Base-by-base conservation (phyloP, 2,113 vertebrate genomes). In the Hiodon alosoides region DNA sequence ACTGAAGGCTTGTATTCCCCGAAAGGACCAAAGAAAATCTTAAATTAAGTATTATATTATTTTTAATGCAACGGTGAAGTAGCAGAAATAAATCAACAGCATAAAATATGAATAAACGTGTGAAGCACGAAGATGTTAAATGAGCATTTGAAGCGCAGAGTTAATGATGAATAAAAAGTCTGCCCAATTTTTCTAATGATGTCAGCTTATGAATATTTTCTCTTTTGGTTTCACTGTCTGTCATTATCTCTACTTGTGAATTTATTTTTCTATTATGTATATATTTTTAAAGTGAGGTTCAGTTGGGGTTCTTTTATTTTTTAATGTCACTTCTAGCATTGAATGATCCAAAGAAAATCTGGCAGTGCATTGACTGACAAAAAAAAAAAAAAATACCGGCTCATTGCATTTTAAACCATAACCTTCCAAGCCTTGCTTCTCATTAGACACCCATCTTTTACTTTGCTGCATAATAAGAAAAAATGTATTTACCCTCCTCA, bases 351-450 rank as follows among this genome's bases (percentile, higher is more conserved):
- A 58, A 14, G 57, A 71, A 5, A 11, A 59, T 59, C 5, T 7
- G 55, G 70, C 8, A 31, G 59, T 17, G 4, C 14, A 10, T 57
- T 59, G 70, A 71, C 55, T 71, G 70, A 71, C 70, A 71, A 71
- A 71, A 31, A 64, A 57, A 11, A 51, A 11, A 52, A n/a, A n/a
- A n/a, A n/a, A n/a, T n/a, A n/a, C n/a, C 4, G 9, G 7, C 58
- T 65, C 17, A 7, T 51, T 8, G 51, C n/a, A 64, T 73, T 65
- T 65, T 53, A 13, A 46, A 62, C 61, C 13, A n/a, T 7, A n/a
- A 64, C 13, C 72, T 59, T 59, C 31, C 60, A 65, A 57, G 11
- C 67, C 4, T 7, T 11, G 55, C 55, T 61, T 7, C 46, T 71
- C 48, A 53, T 73, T 52, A 72, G 52, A 61, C 69, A 5, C 55